Evolutionary conservation across 2,113 vertebrate genomes (phyloP), one percentile per base, ranked within the genome.

Genomic region (Siniperca chuatsi): DNA sequence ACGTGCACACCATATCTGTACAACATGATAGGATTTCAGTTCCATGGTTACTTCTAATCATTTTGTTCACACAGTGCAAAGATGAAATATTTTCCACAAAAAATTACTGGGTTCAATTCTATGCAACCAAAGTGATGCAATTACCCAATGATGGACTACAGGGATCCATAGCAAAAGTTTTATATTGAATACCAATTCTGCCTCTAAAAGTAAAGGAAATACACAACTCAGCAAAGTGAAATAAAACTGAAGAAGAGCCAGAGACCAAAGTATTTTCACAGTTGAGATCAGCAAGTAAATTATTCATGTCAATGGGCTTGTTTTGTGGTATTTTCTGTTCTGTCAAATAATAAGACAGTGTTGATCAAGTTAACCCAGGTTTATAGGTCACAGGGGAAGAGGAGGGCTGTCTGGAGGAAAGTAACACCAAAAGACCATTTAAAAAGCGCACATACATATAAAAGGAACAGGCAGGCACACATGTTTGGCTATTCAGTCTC

Each of bases 291-390:
- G 64, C 25, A 21, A 65, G 25, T 85, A 25, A 81, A 87, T 84
- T 90, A 86, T 90, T 88, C 70, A 88, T 75, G 37, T 29, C 33
- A 82, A 80, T n/a, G 1, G 13, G 16, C n/a, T 75, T 73, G 33
- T 71, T 84, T 77, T 61, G 62, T 66, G 16, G 44, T 15, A 23
- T 48, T 84, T 50, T 81, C 37, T 25, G 10, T 55, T 70, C 16
- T 16, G 11, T 52, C 35, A 35, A 65, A 73, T 79, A 79, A 50
- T 52, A 84, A 48, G 65, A 89, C 16, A 12, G 42, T 1, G 12
- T 78, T 25, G 40, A 55, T 81, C 52, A 68, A 83, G 65, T 82
- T 37, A 54, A 69, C 25, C 64, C n/a, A 23, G 9, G 42, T 83
- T 86, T 77, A 80, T 72, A 66, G 70, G 68, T 75, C 70, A 66